Base-by-base conservation (phyloP, 2,113 vertebrate species). In the Gadus macrocephalus region DNA sequence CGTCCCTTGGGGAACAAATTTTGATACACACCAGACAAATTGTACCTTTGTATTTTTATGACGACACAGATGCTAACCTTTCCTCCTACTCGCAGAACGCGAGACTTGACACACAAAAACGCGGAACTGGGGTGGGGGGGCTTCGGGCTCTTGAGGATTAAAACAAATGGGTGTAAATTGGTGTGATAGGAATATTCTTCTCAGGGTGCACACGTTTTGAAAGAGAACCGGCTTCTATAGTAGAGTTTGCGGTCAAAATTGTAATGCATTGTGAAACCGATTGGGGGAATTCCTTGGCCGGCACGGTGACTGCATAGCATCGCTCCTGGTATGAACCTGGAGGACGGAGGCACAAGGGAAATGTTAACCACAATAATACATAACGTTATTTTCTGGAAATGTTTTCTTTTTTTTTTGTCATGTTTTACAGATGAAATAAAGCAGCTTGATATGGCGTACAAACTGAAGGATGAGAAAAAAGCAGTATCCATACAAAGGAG, bases 41-140 rank as follows among this genome's bases (percentile, higher is more conserved):
- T 85, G 65, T 88, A 91, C 83, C 88, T 92, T 90, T 92, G 91
- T 92, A 92, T 92, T 93, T 93, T 91, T 93, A 92, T 91, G 90
- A 85, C 71, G 70, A 85, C 78, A 76, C 78, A 76, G 72, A 87
- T 81, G 80, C 85, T 73, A 85, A 42, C 79, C 83, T 86, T 82
- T 85, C 80, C 81, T 82, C 83, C 64, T 73, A 85, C 85, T 87
- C 78, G 75, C 77, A 68, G 78, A 85, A 87, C 88, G 88, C 81
- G 11, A 84, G 83, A 20, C 20, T 81, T 76, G 60, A 60, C 61
- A 58, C 1, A 14, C 9, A 49, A 12, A 49, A 49, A 55, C 82
- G 68, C 58, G 65, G 85, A 80, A 78, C 66, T 87, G 73, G 74
- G 87, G 20, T 20, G 86, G 80, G 78, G 76, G 68, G 22, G 71